A percentile compares a stretch with the other conserved stretches of the same genome.
phyloP scores from a whole-genome alignment of 2,888 invertebrate species.

The Noctua janthina region DNA sequence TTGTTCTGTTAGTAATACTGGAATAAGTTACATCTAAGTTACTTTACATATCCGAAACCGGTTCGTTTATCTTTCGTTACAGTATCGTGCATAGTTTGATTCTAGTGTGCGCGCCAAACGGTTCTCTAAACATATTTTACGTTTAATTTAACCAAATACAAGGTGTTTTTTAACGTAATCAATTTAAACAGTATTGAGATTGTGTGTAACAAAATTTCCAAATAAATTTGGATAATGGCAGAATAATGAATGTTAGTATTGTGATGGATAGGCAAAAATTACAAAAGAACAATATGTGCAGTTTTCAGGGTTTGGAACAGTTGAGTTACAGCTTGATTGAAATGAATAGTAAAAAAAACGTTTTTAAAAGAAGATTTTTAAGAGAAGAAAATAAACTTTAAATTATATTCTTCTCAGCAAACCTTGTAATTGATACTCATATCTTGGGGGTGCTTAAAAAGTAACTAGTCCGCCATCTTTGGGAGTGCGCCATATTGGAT shows the following conservation, averaged over 20 bases:
- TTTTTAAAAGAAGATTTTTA: not conserved
- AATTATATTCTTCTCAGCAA: not conserved
- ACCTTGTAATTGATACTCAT: not conserved
- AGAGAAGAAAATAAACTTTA: no score
- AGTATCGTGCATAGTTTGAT: slow-evolving; percentile 25
- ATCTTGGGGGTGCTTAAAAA: not conserved
- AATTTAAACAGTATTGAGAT: not conserved
- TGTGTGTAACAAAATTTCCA: not conserved
- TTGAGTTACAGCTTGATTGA: not conserved
- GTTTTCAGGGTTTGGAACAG: not conserved
- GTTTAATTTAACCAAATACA: slow-evolving; percentile 23
- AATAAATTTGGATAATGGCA: no score
- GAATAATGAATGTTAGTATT: not conserved
- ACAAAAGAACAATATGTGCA: not conserved
- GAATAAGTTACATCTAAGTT: slow-evolving; percentile 27
- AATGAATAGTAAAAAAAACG: not conserved
- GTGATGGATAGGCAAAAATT: not conserved
- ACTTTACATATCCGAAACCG: slow-evolving; percentile 17
- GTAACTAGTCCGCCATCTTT: not conserved
- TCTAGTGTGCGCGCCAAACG: slow-evolving; percentile 30
- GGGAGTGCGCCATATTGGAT: not conserved
- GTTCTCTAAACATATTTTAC: slow-evolving; percentile 32
- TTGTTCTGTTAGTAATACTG: slow-evolving; percentile 7
- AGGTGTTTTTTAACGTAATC: not conserved
- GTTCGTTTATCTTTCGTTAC: slow-evolving; percentile 30